Base-by-base conservation (phyloP, 2,888 invertebrate genomes). In the Melanostoma scalare region DNA sequence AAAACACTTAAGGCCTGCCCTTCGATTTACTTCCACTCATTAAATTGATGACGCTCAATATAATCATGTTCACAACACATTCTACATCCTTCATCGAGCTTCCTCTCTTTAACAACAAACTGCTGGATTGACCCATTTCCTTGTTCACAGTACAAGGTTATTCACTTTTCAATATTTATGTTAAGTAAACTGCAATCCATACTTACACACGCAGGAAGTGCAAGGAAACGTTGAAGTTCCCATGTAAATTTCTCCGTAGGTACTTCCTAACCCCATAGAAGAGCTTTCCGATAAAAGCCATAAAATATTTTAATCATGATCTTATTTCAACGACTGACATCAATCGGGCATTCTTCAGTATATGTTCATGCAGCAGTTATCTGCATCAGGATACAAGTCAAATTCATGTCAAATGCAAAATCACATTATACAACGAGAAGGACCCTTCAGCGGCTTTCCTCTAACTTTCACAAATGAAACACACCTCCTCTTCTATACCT, bases 281-380 rank as follows among this genome's bases (percentile, higher is more conserved):
- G 53, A 56, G 40, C 71, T 65, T 20, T 63, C 65, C 67, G 48
- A 63, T 61, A 50, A 56, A 68, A 63, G 63, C 69, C 69, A 79
- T 79, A 84, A 78, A 79, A 67, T 84, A 84, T 79, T 84, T 65
- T 79, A 79, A 74, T 65, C 79, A 9, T 74, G 79, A 84, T 84
- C 58, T 35, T 69, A 35, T 33, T 48, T 52, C 4, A 58, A 46
- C 36, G 38, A 63, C 72, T 55, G 60, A 46, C 67, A 79, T 79
- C 79, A 80, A 76, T 76, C 46, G 35, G 58, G 30, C 42, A 53
- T 75, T 63, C 65, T 44, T 33, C 38, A 69, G 40, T 31, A 46
- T 30, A 60, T 53, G 6, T 50, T 68, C 60, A 42, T 56, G 53
- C 63, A 76, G 55, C 6, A 48, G 36, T 30, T 48, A 71, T 77